These are phyloP conservation scores for Ecdyonurus torrentis DNA, from an alignment of 2,888 invertebrate species.

Conservation along the genomic window DNA sequence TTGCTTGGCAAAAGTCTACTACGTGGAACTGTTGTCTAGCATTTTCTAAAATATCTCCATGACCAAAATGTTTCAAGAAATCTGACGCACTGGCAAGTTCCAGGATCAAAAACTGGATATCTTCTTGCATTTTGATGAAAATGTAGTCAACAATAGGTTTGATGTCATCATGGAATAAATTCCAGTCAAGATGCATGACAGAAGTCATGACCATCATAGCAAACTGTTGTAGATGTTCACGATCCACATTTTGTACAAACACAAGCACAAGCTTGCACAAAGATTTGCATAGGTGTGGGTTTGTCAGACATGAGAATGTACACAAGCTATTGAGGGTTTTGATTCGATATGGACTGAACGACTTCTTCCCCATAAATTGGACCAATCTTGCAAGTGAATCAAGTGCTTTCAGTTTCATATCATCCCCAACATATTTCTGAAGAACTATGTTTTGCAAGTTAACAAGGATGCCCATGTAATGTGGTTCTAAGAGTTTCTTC, in stretches of 20 bases:
- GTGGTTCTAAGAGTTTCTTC: not conserved
- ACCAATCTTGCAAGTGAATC: not conserved
- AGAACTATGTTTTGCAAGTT: not conserved
- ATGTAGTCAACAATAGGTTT: not conserved
- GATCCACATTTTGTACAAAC: not conserved
- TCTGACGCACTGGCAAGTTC: slow-evolving; percentile 1
- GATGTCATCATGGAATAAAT: not conserved
- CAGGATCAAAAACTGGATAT: not conserved
- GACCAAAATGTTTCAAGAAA: not conserved
- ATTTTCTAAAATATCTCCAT: not conserved
- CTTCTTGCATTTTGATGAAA: not conserved
- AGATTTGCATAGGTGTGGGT: not conserved
- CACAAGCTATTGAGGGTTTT: not conserved
- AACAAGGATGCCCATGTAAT: not conserved
- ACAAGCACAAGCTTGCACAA: not conserved
- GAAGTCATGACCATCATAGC: not conserved
- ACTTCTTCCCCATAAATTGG: not conserved
- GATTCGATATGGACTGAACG: not conserved
- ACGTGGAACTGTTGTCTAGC: not conserved
- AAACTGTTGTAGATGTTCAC: not conserved
- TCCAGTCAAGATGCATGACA: not conserved
- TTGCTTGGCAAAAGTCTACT: not conserved
- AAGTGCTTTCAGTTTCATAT: not conserved
- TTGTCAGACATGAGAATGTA: not conserved
- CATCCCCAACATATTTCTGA: not conserved